Conservation (phyloP, 2,888 invertebrate genomes). For the Phalera bucephala region DNA sequence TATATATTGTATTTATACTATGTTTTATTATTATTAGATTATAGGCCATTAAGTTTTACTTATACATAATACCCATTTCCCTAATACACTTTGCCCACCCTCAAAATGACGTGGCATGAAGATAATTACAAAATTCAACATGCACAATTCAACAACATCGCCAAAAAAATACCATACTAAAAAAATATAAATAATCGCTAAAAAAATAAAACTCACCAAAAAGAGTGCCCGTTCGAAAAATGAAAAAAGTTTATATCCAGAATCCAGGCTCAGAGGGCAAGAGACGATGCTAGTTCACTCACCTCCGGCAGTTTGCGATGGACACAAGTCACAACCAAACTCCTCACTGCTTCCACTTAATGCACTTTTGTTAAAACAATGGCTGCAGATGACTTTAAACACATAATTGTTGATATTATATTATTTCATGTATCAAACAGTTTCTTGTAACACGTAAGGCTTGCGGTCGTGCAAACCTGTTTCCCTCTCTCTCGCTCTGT, state of each 20-base stretch:
- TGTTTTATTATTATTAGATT: no score
- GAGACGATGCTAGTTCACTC: conserved; percentile 65
- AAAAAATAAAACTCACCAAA: background rate
- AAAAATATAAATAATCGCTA: background rate
- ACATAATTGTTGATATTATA: conserved; percentile 63
- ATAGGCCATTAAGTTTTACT: no score
- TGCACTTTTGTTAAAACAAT: conserved; percentile 46
- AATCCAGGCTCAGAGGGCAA: conserved; percentile 53
- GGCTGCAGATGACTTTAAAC: conserved; percentile 49
- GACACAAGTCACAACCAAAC: conserved; percentile 40
- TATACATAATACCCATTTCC: no score
- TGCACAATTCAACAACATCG: background rate
- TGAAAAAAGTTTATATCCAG: conserved; percentile 27
- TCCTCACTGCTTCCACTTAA: conserved; percentile 38
- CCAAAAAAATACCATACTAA: background rate
- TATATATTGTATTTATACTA: no score
- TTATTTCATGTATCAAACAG: conserved; percentile 58
- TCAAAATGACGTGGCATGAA: conserved; percentile 4
- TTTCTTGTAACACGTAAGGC: conserved; percentile 44
- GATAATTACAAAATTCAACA: background rate
- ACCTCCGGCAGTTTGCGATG: conserved; percentile 44
- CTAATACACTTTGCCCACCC: background rate
- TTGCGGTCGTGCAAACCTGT: conserved; percentile 58
- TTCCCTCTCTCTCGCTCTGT: conserved; percentile 68
- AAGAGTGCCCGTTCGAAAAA: background rate